Base-by-base conservation (phyloP, 2,888 invertebrate genomes). In the Crossocerus cetratus region DNA sequence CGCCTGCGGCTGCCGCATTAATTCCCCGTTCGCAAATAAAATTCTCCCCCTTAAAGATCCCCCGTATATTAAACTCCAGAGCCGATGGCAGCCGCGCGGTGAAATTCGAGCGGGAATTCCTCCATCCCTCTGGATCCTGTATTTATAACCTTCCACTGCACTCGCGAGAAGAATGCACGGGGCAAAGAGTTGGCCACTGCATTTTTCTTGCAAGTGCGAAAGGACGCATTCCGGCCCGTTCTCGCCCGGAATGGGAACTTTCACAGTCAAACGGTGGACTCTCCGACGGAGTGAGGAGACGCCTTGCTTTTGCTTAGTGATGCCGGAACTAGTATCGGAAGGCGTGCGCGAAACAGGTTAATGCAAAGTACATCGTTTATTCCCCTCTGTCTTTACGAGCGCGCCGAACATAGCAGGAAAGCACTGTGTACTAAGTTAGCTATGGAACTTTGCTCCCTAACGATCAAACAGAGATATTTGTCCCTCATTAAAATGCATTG, bases 301-400 rank as follows among this genome's bases (percentile, higher is more conserved):
- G 44, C 55, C 32, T 32, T 11, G 32, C 32, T 32, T 32, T 32
- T 32, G 8, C 32, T 32, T 32, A 32, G 32, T 32, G 32, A 8
- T 32, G 32, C 5, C 13, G 64, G 71, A 21, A 53, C 63, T 65
- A 4, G 59, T 23, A 43, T 58, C 59, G n/a, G 43, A 71, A 65
- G 73, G 65, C 70, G 54, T 60, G 64, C 69, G 66, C 73, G 63
- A 75, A 77, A 74, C 76, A 57, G 71, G 64, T 79, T 74, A 71
- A 76, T 53, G 69, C 64, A 77, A 81, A 69, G 74, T 69, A 70
- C 61, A 68, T 63, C 69, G 75, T 74, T 82, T 70, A 72, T 76
- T 74, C 62, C 69, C 32, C 66, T 58, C 68, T 66, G 65, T 55
- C 61, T 65, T 32, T 32, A 1, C 32, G 11, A 32, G 8, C 32